phyloP scores from a whole-genome alignment of 2,888 invertebrate genomes.

The Hirtodrosophila confusa region DNA sequence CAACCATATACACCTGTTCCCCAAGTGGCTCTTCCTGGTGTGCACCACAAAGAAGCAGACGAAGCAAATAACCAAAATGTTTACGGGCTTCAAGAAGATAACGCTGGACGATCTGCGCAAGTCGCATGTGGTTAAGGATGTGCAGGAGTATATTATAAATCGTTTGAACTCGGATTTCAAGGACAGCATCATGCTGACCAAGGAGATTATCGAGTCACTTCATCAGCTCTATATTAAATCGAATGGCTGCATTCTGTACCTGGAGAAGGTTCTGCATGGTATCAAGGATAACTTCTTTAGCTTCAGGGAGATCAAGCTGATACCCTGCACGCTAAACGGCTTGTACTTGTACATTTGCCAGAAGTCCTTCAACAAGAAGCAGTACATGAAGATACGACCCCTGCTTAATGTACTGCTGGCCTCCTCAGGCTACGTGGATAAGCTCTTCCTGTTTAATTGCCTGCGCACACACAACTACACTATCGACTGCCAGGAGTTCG shows the following conservation, averaged over 20 bases:
- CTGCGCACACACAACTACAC: constrained; percentile 91
- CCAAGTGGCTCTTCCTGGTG: constrained; percentile 95
- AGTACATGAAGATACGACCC: constrained; percentile 94
- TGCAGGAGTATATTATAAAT: constrained; percentile 96
- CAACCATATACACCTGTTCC: constrained; percentile 95
- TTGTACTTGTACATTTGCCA: constrained; percentile 98
- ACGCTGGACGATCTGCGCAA: constrained; percentile 95
- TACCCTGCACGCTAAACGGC: constrained; percentile 97
- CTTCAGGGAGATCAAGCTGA: constrained; percentile 94
- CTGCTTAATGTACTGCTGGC: constrained; percentile 94
- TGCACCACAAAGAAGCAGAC: constrained; percentile 94
- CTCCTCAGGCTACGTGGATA: constrained; percentile 92
- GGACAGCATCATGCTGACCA: constrained; percentile 92
- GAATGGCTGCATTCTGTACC: constrained; percentile 95
- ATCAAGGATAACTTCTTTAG: constrained; percentile 97
- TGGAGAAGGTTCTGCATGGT: constrained; percentile 95
- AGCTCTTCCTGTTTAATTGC: constrained; percentile 92
- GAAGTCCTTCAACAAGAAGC: constrained; percentile 93
- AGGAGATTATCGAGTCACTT: constrained; percentile 96
- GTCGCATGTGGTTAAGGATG: constrained; percentile 95
- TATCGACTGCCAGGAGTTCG: constrained; percentile 92
- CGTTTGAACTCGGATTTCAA: constrained; percentile 95
- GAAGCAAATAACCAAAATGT: constrained; percentile 92
- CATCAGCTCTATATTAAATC: constrained; percentile 98
- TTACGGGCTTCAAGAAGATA: constrained; percentile 95